These are phyloP conservation scores for Hybognathus amarus DNA, from an alignment of 2,797 vertebrate species.

Conservation along the genomic window DNA sequence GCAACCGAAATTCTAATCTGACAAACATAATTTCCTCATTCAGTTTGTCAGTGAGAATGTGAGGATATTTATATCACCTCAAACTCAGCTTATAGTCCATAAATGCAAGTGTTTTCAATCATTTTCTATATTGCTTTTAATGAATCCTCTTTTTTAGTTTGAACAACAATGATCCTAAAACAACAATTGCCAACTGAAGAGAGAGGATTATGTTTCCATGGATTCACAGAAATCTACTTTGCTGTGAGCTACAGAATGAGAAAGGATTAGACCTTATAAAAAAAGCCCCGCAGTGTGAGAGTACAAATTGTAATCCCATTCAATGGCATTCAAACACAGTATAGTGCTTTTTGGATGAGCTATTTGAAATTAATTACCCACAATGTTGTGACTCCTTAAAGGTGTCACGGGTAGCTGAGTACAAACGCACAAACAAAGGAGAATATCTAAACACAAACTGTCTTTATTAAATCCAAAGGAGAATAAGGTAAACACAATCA, in stretches of 20 bases:
- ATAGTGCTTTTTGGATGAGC: not conserved
- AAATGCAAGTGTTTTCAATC: conserved; percentile 31
- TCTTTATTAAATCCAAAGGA: not conserved
- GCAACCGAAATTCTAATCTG: conserved; percentile 9
- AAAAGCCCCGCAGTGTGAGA: not conserved
- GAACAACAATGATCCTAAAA: conserved; percentile 23
- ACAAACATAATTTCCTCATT: conserved; percentile 9
- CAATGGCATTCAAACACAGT: not conserved
- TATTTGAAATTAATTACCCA: not conserved
- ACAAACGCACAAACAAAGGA: not conserved
- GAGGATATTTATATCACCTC: conserved; percentile 19
- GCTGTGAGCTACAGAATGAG: conserved; percentile 33
- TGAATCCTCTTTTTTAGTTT: conserved; percentile 43
- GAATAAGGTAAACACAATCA: not conserved
- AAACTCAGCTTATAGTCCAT: not conserved
- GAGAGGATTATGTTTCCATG: conserved; percentile 52
- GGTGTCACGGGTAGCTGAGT: not conserved
- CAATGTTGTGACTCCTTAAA: not conserved
- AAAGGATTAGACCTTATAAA: conserved; percentile 41
- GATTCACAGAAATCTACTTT: conserved; percentile 40
- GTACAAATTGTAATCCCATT: conserved; percentile 20
- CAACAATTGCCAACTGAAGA: conserved; percentile 29
- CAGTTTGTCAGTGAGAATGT: conserved; percentile 20
- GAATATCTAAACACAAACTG: not conserved
- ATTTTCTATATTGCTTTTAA: conserved; percentile 30